Evolutionary conservation across 64 coral and sea anemone genomes (phyloP), one percentile per base, ranked within the genome.

Genomic region (Stichodactyla helianthus): DNA sequence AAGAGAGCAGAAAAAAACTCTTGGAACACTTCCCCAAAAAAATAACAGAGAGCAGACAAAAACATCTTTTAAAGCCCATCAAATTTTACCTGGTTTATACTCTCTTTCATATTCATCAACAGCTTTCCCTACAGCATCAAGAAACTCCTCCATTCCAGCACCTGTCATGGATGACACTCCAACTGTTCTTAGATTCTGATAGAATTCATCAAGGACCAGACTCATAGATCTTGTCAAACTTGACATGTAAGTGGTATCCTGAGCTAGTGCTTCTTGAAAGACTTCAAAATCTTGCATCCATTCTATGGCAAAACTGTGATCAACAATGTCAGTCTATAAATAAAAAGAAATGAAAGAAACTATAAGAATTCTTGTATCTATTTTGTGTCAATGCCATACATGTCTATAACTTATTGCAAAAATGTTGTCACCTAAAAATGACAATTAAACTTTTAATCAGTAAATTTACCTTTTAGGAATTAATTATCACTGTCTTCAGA

Each of bases 221-320:
- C 97, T 99, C 90, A 99, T 92, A 7, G 97, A 99, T 31, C 93
- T 83, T 9, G 97, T 90, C 54, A 99, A 90, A 83, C 93, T 99
- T 65, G 97, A 99, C 93, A 99, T 99, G 90, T 99, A 99, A 83
- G 97, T 92, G 53, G 97, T 99, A 35, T 99, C 97, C 79, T 99
- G 97, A 50, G 97, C 84, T 27, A 99, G 74, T 4, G 97, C 97
- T 77, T 99, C 97, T 61, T 99, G 88, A 79, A 99, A 99, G 28
- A 86, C 82, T 77, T 92, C 90, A 89, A 99, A 99, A 77, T 99
- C 97, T 82, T 84, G 84, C 97, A 99, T 99, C 97, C 97, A 99
- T 55, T 99, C 93, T 53, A 89, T 84, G 59, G 90, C 91, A 95
- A 99, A 99, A 65, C 77, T 93, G n/a, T 99, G 93, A 26, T 99